phyloP scores from a whole-genome alignment of 2,797 vertebrate genomes.

The Clangula hyemalis region DNA sequence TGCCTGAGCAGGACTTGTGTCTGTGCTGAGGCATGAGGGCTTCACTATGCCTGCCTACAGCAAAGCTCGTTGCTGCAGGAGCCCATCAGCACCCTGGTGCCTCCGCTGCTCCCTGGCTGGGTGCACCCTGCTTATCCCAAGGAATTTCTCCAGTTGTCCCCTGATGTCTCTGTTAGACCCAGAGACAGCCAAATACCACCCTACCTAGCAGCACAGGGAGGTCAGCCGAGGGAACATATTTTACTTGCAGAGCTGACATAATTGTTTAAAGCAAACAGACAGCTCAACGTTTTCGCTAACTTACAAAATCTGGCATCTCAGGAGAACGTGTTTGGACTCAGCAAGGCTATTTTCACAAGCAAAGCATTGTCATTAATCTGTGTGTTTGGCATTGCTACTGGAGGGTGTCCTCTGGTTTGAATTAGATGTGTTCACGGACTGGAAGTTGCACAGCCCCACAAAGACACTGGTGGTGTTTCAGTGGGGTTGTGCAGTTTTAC shows the following conservation, averaged over 20 bases:
- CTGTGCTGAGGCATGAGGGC: not conserved
- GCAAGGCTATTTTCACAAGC: conserved; percentile 43
- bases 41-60: not conserved
- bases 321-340: conserved; percentile 52
- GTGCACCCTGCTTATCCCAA: not conserved
- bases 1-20: not conserved
- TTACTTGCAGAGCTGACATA: conserved; percentile 49
- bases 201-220: conserved; percentile 23
- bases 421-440: conserved; percentile 25
- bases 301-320: conserved; percentile 44
- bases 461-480: not conserved
- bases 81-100: rapidly evolving
- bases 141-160: conserved; percentile 32
- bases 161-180: conserved; percentile 12
- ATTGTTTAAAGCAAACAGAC: conserved; percentile 59
- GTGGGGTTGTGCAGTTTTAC: not conserved
- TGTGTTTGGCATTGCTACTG: conserved; percentile 36
- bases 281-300: conserved; percentile 61
- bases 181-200: not conserved
- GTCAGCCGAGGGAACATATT: conserved; percentile 27
- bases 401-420: conserved; percentile 32
- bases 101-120: not conserved
- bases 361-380: conserved; percentile 44
- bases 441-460: conserved; percentile 2
- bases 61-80: not conserved